Conservation (phyloP, 2,113 vertebrate species). For the Oreochromis tanganicae region DNA sequence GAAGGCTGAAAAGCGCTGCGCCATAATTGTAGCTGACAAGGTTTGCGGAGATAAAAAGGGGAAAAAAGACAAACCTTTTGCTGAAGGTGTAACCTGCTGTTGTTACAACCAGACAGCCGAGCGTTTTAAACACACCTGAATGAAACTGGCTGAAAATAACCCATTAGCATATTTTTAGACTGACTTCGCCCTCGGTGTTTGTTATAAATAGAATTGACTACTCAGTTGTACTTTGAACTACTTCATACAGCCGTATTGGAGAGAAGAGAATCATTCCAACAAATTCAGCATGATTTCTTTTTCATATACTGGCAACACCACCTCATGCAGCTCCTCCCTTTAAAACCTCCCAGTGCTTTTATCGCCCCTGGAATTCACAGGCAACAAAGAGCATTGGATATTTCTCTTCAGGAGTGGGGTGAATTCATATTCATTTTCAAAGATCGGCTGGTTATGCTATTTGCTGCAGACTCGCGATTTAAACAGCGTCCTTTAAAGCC, state of each 20-base stretch:
- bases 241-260: neutral
- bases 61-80: neutral
- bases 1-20: neutral
- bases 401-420: constrained; percentile 23
- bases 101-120: constrained; percentile 20
- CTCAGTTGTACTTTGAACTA: constrained; percentile 44
- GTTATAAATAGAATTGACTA: constrained; percentile 65
- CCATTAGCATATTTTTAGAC: constrained; percentile 59
- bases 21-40: constrained; percentile 31
- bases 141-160: constrained; percentile 54
- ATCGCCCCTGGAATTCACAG: constrained; percentile 36
- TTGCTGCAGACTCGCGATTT: constrained; percentile 2
- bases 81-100: constrained; percentile 27
- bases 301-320: constrained; percentile 18
- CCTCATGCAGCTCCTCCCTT: constrained; percentile 24
- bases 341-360: constrained; percentile 35
- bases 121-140: constrained; percentile 35
- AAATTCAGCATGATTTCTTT: constrained; percentile 23
- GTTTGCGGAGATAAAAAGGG: constrained; percentile 12
- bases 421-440: constrained; percentile 25
- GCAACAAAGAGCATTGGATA: constrained; percentile 50
- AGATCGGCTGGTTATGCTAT: constrained; percentile 3
- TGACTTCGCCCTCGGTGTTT: constrained; percentile 11
- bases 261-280: constrained; percentile 19
- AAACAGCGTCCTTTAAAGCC: constrained; percentile 33